Evolutionary conservation across 2,888 invertebrate species (phyloP).

Genomic region (Pristionchus exspectatus): DNA sequence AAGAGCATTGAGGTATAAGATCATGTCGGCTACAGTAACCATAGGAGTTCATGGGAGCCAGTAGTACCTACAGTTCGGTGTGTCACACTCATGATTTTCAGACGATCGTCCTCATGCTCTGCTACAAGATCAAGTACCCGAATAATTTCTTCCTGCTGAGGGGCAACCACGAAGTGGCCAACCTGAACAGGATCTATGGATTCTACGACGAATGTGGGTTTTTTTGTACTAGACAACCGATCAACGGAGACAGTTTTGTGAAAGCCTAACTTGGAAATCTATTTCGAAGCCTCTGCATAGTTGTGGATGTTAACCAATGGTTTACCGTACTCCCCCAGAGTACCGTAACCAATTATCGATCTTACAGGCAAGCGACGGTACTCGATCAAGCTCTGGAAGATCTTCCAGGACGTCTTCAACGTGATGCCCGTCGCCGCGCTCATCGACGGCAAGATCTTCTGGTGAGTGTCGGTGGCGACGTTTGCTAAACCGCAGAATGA

Average conservation of each 20-base stretch:
- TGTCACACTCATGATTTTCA: conserved; percentile 61
- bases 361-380: conserved; percentile 73
- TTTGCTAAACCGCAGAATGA: not conserved
- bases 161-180: conserved; percentile 77
- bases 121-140: conserved; percentile 78
- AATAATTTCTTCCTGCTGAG: conserved; percentile 77
- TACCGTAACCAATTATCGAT: conserved; percentile 53
- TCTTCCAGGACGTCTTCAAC: conserved; percentile 78
- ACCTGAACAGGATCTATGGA: conserved; percentile 76
- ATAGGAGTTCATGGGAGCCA: not conserved
- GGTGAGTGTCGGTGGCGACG: conserved; percentile 58
- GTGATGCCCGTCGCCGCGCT: conserved; percentile 77
- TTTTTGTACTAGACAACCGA: too few species aligned
- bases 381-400: conserved; percentile 76
- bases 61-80: not conserved
- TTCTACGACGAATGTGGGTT: conserved; percentile 77
- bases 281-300: too few species aligned
- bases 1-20: conserved; percentile 71
- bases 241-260: too few species aligned
- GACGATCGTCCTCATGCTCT: conserved; percentile 76
- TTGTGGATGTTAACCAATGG: not conserved
- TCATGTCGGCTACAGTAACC: not conserved
- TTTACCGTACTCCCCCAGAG: not conserved
- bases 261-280: too few species aligned
- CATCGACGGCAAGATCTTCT: conserved; percentile 77